phyloP scores from a whole-genome alignment of 2,113 vertebrate genomes.

The Callocephalon fimbriatum region DNA sequence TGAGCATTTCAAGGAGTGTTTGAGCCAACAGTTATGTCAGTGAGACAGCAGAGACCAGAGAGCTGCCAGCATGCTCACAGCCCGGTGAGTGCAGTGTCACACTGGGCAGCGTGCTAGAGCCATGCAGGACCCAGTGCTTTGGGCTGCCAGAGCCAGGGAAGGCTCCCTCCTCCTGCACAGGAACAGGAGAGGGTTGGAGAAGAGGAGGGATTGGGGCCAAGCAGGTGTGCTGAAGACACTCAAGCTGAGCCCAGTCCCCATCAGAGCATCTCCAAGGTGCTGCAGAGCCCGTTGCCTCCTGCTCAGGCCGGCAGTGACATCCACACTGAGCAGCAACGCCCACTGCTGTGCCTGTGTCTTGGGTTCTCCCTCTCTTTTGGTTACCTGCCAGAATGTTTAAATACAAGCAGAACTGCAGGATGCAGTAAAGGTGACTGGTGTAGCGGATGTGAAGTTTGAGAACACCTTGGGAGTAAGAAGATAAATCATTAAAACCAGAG shows the following conservation, averaged over 20 bases:
- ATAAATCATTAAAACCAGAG: not conserved
- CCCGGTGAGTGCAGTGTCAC: not conserved
- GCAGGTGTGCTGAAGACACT: too few species aligned
- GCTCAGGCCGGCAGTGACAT: not conserved
- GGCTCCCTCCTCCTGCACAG: rapidly evolving
- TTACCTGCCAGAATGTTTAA: not conserved
- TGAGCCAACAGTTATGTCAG: not conserved
- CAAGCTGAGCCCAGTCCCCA: not conserved
- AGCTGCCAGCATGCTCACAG: not conserved
- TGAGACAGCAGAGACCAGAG: not conserved
- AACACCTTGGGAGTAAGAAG: not conserved
- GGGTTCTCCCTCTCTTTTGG: not conserved
- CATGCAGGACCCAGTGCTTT: rapidly evolving
- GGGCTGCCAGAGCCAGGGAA: not conserved
- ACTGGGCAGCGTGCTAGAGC: rapidly evolving
- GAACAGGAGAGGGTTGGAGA: not conserved
- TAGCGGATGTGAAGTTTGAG: not conserved
- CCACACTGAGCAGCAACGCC: not conserved
- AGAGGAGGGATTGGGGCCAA: not conserved
- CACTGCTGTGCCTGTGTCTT: not conserved
- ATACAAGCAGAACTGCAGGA: not conserved
- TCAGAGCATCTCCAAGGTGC: not conserved
- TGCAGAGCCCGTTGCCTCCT: not conserved
- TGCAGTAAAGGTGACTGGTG: not conserved
- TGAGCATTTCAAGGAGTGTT: not conserved